These are phyloP conservation scores for Cyprinodon tularosa DNA, from an alignment of 2,113 vertebrate genomes.

Conservation along the genomic window DNA sequence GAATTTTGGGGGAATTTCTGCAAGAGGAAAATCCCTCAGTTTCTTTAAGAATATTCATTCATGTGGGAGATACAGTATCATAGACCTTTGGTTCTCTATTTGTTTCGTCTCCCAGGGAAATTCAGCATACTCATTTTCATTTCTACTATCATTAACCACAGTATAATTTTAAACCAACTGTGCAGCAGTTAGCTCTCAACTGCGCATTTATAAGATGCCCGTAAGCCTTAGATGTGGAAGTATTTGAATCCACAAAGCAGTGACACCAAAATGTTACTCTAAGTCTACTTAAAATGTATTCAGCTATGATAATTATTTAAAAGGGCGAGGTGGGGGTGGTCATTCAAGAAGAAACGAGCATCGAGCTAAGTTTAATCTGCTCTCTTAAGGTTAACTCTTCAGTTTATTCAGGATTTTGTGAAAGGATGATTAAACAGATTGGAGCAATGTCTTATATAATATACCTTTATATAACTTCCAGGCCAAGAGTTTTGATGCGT, in stretches of 20 bases:
- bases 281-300: not conserved
- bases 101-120: constrained; percentile 1
- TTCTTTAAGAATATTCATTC: constrained; percentile 48
- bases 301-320: not conserved
- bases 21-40: constrained; percentile 33
- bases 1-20: constrained; percentile 53
- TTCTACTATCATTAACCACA: constrained; percentile 26
- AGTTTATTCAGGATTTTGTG: not conserved
- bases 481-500: not conserved
- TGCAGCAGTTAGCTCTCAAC: constrained; percentile 20
- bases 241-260: constrained; percentile 17
- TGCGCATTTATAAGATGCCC: constrained; percentile 19
- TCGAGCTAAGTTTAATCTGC: not conserved
- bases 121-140: constrained; percentile 10
- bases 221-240: constrained; percentile 10
- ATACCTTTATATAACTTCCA: not conserved
- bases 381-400: not conserved
- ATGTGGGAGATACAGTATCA: constrained; percentile 25
- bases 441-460: not conserved
- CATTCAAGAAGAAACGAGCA: not conserved
- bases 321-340: not conserved
- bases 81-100: constrained; percentile 38
- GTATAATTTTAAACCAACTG: constrained; percentile 27
- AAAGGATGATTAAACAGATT: not conserved
- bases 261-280: constrained; percentile 16